phyloP scores from a whole-genome alignment of 2,113 vertebrate genomes.

The Hoplias malabaricus region DNA sequence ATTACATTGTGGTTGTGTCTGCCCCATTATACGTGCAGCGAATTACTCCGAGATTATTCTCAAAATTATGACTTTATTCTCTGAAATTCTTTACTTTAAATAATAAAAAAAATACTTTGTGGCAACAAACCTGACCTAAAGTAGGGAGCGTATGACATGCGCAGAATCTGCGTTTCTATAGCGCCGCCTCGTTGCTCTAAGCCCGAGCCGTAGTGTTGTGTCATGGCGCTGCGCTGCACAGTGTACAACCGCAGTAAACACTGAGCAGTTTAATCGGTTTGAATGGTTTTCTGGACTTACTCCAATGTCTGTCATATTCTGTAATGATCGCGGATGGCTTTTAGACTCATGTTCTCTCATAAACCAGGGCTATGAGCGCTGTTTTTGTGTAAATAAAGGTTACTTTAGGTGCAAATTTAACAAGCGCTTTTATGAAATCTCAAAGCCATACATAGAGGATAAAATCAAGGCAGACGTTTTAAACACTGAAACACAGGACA shows the following conservation, averaged over 20 bases:
- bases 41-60: too few relatives aligned
- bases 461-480: not conserved
- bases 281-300: not conserved
- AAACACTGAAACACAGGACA: not conserved
- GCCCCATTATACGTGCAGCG: too few relatives aligned
- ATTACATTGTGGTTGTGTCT: too few relatives aligned
- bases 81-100: too few relatives aligned
- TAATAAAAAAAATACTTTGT: too few relatives aligned
- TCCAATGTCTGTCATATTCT: conserved; percentile 77
- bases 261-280: not conserved
- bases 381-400: conserved; percentile 28
- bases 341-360: conserved; percentile 81
- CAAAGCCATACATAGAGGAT: conserved; percentile 43
- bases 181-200: not conserved
- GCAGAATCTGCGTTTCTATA: not conserved
- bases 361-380: conserved; percentile 62
- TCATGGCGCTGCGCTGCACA: not conserved
- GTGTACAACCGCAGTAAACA: not conserved
- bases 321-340: conserved; percentile 73
- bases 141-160: not conserved
- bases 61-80: too few relatives aligned
- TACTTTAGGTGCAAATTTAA: conserved; percentile 58
- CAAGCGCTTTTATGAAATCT: conserved; percentile 56
- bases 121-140: not conserved
- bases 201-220: not conserved